These are phyloP conservation scores for Mesoclemmys tuberculata DNA, from an alignment of 2,113 vertebrate species.

Conservation along the genomic window DNA sequence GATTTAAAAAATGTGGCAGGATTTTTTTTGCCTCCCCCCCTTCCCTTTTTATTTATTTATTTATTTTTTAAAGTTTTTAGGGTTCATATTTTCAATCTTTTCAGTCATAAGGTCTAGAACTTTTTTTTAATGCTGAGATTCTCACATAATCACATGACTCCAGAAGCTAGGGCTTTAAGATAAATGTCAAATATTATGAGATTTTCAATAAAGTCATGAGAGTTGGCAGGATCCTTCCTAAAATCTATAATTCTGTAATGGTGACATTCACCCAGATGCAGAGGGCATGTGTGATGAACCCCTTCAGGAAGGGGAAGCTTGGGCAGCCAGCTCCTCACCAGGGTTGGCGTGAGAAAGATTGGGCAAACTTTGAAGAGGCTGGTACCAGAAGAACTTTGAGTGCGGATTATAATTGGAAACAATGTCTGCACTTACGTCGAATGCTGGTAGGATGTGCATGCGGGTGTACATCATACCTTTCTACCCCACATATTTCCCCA, in stretches of 20 bases:
- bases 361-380: neutral
- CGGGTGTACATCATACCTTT: neutral
- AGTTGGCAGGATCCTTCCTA: neutral
- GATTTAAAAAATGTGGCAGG: neutral
- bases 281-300: neutral
- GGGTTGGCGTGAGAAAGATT: neutral
- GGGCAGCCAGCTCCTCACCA: neutral
- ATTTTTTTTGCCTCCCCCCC: neutral
- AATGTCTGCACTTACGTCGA: neutral
- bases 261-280: neutral
- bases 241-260: neutral
- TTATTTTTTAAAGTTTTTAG: neutral
- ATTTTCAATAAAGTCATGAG: neutral
- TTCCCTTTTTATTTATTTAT: neutral
- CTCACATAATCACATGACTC: neutral
- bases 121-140: neutral
- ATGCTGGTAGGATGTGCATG: neutral
- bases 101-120: neutral
- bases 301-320: neutral
- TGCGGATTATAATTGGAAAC: neutral
- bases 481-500: neutral
- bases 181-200: neutral
- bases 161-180: too few species aligned
- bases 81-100: neutral
- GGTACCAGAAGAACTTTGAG: neutral